Percentiles rank a stretch among this genome's conserved stretches.
Conservation (phyloP, 2,797 vertebrate genomes). For the Dipus sagitta region DNA sequence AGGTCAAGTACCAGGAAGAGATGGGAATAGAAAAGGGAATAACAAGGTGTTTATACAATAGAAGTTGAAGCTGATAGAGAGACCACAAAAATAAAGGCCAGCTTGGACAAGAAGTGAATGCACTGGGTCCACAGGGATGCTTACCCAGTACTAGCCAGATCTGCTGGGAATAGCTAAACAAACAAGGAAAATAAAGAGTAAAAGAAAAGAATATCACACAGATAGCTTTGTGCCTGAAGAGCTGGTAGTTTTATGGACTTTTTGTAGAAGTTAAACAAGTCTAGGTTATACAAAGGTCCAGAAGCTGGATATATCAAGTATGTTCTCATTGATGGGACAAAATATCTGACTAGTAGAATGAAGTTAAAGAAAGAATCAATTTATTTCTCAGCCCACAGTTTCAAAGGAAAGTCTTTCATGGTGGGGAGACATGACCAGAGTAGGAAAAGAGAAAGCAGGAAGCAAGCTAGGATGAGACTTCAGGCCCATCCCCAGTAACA, state of each 20-base stretch:
- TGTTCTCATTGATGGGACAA: too few relatives aligned
- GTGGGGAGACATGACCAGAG: too few relatives aligned
- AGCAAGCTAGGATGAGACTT: too few relatives aligned
- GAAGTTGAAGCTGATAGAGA: not conserved
- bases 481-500: too few relatives aligned
- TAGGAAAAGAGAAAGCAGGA: too few relatives aligned
- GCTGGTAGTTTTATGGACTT: not conserved
- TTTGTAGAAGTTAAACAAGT: conserved; percentile 39
- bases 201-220: not conserved
- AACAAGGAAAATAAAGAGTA: not conserved
- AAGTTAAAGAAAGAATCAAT: too few relatives aligned
- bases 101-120: not conserved
- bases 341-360: too few relatives aligned
- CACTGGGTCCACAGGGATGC: not conserved
- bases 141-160: not conserved
- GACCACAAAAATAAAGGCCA: not conserved
- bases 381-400: too few relatives aligned
- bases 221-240: not conserved
- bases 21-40: not conserved
- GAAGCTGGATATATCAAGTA: not conserved
- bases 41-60: not conserved
- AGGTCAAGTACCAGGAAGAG: not conserved
- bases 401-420: too few relatives aligned
- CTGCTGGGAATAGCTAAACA: not conserved
- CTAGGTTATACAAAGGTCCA: conserved; percentile 23